Evolutionary conservation across 2,113 vertebrate species (phyloP).

Genomic region (Datnioides undecimradiatus): DNA sequence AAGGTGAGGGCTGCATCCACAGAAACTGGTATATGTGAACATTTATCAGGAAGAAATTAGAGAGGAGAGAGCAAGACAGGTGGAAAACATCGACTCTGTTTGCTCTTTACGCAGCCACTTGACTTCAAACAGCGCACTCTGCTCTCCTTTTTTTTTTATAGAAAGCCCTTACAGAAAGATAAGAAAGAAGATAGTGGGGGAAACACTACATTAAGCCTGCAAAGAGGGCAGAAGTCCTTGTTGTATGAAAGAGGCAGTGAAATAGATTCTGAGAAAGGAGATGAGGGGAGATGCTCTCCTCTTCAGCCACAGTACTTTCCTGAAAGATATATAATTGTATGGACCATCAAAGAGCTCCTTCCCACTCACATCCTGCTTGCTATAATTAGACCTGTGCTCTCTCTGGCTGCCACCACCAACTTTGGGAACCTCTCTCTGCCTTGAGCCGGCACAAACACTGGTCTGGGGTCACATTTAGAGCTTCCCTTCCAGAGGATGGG

Average conservation of each 20-base stretch:
- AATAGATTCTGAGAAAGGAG: conserved; percentile 13
- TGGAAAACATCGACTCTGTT: conserved; percentile 62
- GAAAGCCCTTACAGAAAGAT: conserved; percentile 50
- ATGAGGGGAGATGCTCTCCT: conserved; percentile 38
- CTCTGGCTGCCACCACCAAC: conserved; percentile 49
- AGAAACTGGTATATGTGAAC: conserved; percentile 29
- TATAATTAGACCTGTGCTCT: conserved; percentile 75
- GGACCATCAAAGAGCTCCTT: conserved; percentile 67
- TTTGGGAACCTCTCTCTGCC: conserved; percentile 55
- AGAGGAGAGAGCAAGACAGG: conserved; percentile 47
- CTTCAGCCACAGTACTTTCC: conserved; percentile 46
- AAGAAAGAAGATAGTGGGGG: conserved; percentile 42
- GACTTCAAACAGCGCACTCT: conserved; percentile 56
- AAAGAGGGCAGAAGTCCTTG: conserved; percentile 37
- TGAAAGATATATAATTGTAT: conserved; percentile 69
- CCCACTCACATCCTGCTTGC: conserved; percentile 72
- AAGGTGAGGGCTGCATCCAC: not conserved
- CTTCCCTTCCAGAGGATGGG: conserved; percentile 41
- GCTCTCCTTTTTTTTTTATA: conserved; percentile 56
- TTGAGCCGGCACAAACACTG: conserved; percentile 27
- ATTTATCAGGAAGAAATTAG: conserved; percentile 57
- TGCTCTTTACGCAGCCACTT: conserved; percentile 57
- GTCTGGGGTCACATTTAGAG: conserved; percentile 57
- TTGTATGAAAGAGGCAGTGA: conserved; percentile 25
- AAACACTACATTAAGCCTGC: conserved; percentile 29